These are phyloP conservation scores for Herminia tarsipennalis DNA, from an alignment of 2,888 invertebrate species.

Conservation along the genomic window DNA sequence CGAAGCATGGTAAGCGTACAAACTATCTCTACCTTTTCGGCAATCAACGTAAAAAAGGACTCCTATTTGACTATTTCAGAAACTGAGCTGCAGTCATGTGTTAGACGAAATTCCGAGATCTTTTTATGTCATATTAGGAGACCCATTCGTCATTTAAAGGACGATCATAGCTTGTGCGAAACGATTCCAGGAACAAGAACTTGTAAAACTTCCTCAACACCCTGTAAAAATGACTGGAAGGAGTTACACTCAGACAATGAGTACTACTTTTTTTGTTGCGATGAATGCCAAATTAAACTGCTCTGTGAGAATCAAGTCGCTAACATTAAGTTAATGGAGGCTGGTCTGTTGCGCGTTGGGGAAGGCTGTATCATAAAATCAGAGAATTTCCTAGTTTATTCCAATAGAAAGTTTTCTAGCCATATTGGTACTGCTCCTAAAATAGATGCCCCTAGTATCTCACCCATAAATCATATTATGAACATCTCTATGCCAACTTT, in stretches of 20 bases:
- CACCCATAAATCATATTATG: too few relatives aligned
- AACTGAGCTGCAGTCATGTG: neutral
- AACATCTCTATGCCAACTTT: too few relatives aligned
- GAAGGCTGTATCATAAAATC: neutral
- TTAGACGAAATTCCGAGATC: neutral
- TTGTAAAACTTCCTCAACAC: too few relatives aligned
- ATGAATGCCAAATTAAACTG: neutral
- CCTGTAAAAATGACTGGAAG: too few relatives aligned
- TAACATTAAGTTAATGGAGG: neutral
- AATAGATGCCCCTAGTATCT: too few relatives aligned
- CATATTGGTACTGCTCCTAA: too few relatives aligned
- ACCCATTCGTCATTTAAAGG: neutral
- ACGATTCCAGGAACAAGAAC: too few relatives aligned
- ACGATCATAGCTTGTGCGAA: too few relatives aligned
- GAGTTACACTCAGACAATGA: too few relatives aligned
- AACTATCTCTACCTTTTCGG: neutral
- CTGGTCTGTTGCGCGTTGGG: neutral
- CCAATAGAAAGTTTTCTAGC: too few relatives aligned
- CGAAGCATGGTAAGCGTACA: neutral
- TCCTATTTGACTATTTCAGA: neutral
- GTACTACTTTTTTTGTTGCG: neutral
- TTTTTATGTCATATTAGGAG: neutral
- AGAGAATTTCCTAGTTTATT: too few relatives aligned
- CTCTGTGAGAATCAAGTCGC: neutral
- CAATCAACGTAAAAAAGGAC: neutral